phyloP scores from a whole-genome alignment of 2,888 invertebrate genomes.

The Xestoiulus laeticollis region DNA sequence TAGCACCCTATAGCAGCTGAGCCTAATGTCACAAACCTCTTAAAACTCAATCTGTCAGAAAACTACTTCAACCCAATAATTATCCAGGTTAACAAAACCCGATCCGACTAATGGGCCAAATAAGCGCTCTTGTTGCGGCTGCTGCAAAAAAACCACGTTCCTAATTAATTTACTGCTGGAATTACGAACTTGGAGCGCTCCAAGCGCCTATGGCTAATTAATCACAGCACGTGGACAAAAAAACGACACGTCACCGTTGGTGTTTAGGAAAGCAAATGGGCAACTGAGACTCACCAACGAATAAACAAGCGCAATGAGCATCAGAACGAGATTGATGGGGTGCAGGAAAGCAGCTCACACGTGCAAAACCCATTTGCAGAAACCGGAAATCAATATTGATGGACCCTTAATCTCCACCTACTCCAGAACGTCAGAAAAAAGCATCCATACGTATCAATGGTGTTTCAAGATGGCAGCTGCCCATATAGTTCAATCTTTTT shows the following conservation, averaged over 20 bases:
- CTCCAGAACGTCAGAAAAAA: too few species aligned
- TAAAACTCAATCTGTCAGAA: not conserved
- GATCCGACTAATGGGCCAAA: not conserved
- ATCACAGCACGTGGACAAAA: not conserved
- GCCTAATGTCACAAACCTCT: not conserved
- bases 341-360: not conserved
- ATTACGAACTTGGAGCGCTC: too few species aligned
- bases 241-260: not conserved
- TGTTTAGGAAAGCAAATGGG: too few species aligned
- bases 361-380: not conserved
- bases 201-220: not conserved
- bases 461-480: not conserved
- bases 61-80: not conserved
- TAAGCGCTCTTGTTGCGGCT: not conserved
- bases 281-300: not conserved
- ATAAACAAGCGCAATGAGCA: not conserved
- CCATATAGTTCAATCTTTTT: too few species aligned
- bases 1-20: not conserved
- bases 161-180: not conserved
- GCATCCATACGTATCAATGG: too few species aligned
- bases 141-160: not conserved
- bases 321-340: conserved; percentile 7
- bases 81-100: not conserved
- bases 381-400: not conserved
- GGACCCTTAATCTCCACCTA: not conserved